Evolutionary conservation across 2,888 invertebrate species (phyloP), one percentile per base, ranked within the genome.

Genomic region (Drosophila kambysellisi): DNA sequence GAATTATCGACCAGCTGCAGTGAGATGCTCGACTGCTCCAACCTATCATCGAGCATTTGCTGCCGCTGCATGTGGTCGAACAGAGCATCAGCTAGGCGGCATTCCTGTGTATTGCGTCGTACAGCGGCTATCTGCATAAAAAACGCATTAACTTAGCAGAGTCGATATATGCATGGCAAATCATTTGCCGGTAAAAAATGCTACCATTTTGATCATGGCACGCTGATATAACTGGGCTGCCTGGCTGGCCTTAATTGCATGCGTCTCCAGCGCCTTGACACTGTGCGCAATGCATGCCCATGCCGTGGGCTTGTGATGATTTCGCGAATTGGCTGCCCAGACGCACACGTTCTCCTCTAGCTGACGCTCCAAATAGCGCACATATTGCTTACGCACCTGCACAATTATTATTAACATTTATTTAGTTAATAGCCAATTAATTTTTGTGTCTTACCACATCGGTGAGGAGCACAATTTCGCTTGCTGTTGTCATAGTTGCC

Each of bases 141-240:
- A n/a, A 32, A 12, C 33, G 17, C 12, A 25, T 29, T 12, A 52
- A 0, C 17, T 53, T 4, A 53, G 29, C 25, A 5, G 3, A 43
- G 2, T 11, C 7, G 1, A 58, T 46, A 17, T 15, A 29, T 32
- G 29, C 15, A 17, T 25, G 2, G 12, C 35, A 32, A n/a, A 4
- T 79, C 4, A 4, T 25, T 25, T 46, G 46, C 46, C 15, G 25
- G 25, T 15, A 4, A 12, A 15, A 5, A 20, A 1, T 6, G 15
- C 3, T 86, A 92, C 92, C 76, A 90, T 92, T 75, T 92, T 91
- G 4, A 92, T 71, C 92, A 93, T 93, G 35, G 83, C 72, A 20
- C 91, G 83, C 54, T 92, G 91, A 72, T 92, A 92, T 1, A 91
- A 65, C 29, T 88, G 89, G 0, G 92, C 90, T 39, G 91, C 83